Conservation (phyloP, 2,113 vertebrate genomes). For the Pygoscelis antarcticus region DNA sequence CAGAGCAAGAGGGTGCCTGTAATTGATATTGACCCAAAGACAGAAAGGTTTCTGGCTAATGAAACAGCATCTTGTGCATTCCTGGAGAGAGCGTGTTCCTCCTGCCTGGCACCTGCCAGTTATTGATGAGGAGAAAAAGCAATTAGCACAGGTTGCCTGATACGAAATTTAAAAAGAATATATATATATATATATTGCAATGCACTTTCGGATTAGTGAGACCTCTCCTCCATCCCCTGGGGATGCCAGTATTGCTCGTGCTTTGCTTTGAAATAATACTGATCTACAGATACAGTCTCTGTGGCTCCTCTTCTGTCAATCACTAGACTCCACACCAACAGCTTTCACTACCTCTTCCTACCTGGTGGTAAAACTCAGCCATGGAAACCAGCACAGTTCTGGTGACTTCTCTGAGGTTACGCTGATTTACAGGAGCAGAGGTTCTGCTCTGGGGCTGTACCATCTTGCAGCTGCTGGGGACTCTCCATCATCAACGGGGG, state of each 20-base stretch:
- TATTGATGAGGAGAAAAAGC: neutral
- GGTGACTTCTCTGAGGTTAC: neutral
- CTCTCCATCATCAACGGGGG: accelerated
- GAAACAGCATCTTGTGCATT: neutral
- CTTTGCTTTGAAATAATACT: neutral
- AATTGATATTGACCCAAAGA: neutral
- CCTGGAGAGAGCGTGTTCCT: neutral
- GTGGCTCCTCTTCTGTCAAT: neutral
- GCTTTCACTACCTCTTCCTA: neutral
- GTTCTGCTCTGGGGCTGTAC: neutral
- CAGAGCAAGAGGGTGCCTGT: neutral
- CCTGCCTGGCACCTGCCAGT: neutral
- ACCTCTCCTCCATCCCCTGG: neutral
- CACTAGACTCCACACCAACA: too few relatives aligned
- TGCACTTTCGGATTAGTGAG: neutral
- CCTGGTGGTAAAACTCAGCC: neutral
- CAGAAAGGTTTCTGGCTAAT: neutral
- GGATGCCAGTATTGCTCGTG: accelerated
- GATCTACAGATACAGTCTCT: neutral
- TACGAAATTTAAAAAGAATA: neutral
- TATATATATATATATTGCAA: neutral
- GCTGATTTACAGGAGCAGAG: accelerated
- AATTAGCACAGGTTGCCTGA: neutral
- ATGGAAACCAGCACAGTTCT: neutral
- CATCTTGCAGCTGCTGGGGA: accelerated